phyloP scores from a whole-genome alignment of 2,888 invertebrate genomes.

The Caenorhabditis macrosperma region DNA sequence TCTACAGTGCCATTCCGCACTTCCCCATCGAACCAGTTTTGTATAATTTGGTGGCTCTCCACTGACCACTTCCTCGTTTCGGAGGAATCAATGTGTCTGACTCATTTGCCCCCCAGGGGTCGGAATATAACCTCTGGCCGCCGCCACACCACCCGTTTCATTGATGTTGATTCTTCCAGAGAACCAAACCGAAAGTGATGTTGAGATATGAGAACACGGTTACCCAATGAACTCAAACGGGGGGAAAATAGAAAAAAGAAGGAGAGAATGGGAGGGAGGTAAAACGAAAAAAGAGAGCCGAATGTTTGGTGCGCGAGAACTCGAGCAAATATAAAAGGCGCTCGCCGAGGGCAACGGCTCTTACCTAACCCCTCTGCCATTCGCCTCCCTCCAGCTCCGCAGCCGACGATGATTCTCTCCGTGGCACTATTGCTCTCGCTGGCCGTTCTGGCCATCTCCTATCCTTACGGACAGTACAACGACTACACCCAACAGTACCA shows the following conservation, averaged over 20 bases:
- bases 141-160: slow-evolving; percentile 19
- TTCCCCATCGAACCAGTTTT: too few species aligned
- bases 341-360: slow-evolving; percentile 18
- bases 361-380: slow-evolving; percentile 41
- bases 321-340: slow-evolving; percentile 47
- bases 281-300: slow-evolving; percentile 6
- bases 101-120: too few species aligned
- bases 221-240: too few species aligned
- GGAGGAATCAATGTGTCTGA: too few species aligned
- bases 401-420: slow-evolving; percentile 19
- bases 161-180: slow-evolving; percentile 29
- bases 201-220: too few species aligned
- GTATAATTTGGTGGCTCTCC: too few species aligned
- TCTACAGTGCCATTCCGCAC: too few species aligned
- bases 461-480: slow-evolving; percentile 21
- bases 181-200: slow-evolving; percentile 13
- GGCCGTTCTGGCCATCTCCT: slow-evolving; percentile 9
- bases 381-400: slow-evolving; percentile 22
- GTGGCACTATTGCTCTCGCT: slow-evolving; percentile 11
- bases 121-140: too few species aligned
- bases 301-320: slow-evolving; percentile 47
- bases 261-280: too few species aligned
- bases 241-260: too few species aligned
- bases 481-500: slow-evolving; percentile 26
- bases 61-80: too few species aligned